Percentiles rank a stretch among this genome's conserved stretches.
phyloP scores from a whole-genome alignment of 2,888 invertebrate genomes.

The Yponomeuta cagnagella region DNA sequence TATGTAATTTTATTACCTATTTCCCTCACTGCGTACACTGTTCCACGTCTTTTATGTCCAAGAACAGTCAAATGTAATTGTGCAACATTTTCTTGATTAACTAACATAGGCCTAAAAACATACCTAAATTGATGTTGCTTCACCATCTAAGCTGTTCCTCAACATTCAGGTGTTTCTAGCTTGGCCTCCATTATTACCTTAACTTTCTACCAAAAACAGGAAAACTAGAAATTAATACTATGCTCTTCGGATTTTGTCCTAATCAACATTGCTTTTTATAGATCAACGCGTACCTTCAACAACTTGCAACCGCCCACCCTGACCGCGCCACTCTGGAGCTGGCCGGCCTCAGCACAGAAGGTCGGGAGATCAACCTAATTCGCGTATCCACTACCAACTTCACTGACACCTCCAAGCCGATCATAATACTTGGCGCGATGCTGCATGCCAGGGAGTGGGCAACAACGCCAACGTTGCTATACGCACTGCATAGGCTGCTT shows the following conservation, averaged over 20 bases:
- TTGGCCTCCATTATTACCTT: no score
- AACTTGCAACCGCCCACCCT: conserved; percentile 63
- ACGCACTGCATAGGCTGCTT: conserved; percentile 74
- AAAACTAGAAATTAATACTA: neutral
- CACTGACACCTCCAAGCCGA: conserved; percentile 49
- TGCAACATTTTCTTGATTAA: no score
- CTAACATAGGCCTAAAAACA: no score
- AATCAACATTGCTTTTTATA: neutral
- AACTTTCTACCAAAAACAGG: neutral
- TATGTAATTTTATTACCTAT: no score
- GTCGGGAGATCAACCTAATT: conserved; percentile 73
- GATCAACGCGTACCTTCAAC: conserved; percentile 46
- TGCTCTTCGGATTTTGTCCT: neutral
- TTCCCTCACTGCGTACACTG: no score
- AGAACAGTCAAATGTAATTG: no score
- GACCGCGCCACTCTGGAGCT: conserved; percentile 67
- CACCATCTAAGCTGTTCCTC: no score
- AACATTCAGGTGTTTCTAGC: no score
- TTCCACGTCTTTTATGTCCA: no score
- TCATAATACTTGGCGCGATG: conserved; percentile 73
- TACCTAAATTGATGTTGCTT: no score
- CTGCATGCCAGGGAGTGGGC: conserved; percentile 83
- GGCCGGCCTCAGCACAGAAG: conserved; percentile 77
- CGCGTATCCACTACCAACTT: conserved; percentile 74
- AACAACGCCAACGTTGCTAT: conserved; percentile 75